phyloP scores from a whole-genome alignment of 2,113 vertebrate genomes.

The Otolemur garnettii region DNA sequence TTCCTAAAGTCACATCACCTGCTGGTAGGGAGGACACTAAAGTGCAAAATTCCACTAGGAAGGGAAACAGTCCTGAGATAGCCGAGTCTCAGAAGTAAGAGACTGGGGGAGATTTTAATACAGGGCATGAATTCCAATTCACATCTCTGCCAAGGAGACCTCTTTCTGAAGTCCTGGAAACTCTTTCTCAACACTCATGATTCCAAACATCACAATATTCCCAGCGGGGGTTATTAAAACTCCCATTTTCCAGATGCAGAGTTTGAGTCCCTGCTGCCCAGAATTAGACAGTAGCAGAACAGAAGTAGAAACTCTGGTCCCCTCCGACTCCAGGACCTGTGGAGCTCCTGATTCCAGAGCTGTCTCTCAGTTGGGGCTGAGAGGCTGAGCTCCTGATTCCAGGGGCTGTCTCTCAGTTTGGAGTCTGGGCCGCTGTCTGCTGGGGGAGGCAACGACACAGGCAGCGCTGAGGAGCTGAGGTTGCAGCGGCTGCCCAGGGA shows the following conservation, averaged over 20 bases:
- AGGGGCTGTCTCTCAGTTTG: not conserved
- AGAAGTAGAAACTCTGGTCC: not conserved
- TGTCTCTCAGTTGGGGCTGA: not conserved
- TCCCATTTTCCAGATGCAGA: slow-evolving; percentile 48
- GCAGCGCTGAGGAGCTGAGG: not conserved
- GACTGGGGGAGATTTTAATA: not conserved
- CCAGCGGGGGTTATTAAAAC: not conserved
- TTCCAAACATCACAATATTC: not conserved
- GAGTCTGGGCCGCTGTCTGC: not conserved
- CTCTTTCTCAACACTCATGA: not conserved
- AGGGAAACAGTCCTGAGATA: not conserved
- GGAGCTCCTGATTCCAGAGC: not conserved
- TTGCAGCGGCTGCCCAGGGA: not conserved
- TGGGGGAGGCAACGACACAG: not conserved
- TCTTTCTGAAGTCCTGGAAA: not conserved
- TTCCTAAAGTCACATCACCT: not conserved
- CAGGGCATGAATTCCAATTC: not conserved
- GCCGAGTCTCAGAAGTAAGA: not conserved
- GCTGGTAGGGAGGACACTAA: not conserved
- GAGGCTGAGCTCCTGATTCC: not conserved
- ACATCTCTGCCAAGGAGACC: not conserved
- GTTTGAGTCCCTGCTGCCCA: not conserved
- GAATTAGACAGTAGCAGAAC: not conserved
- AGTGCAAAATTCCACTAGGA: not conserved
- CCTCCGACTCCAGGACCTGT: not conserved